phyloP scores from a whole-genome alignment of 2,113 vertebrate genomes.

The Antigone vipio region DNA sequence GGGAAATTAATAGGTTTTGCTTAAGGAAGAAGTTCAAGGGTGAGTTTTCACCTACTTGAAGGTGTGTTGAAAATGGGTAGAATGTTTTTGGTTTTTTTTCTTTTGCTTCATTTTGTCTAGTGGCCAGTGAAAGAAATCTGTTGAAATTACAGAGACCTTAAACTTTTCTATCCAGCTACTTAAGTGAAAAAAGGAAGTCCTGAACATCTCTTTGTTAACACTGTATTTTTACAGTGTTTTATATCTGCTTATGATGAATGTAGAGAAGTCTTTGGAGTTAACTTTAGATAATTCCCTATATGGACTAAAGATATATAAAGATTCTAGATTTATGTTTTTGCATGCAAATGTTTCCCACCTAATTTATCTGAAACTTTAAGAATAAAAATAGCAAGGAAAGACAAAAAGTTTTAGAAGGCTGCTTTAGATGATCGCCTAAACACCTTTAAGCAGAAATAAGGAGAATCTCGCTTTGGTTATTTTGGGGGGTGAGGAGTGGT shows the following conservation, averaged over 20 bases:
- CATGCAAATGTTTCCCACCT: not conserved
- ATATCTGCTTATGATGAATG: not conserved
- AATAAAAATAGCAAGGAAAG: not conserved
- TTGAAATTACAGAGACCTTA: not conserved
- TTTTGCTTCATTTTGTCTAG: not conserved
- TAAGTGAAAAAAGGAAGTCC: not conserved
- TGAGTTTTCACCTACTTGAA: not conserved
- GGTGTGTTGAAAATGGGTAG: not conserved
- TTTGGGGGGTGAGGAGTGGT: rapidly evolving
- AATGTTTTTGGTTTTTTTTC: not conserved
- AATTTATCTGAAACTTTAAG: not conserved
- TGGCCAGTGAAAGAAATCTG: not conserved
- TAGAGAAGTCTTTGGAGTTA: not conserved
- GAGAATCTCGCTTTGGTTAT: not conserved
- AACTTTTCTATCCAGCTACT: not conserved
- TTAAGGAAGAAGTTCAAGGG: not conserved
- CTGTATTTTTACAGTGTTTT: not conserved
- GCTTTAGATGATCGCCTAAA: not conserved
- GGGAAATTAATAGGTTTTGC: not conserved
- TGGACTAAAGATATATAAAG: not conserved
- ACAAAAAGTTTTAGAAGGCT: not conserved
- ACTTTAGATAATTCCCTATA: not conserved
- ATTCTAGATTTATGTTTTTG: not conserved
- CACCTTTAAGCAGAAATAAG: not conserved
- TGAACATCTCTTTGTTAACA: not conserved